Evolutionary conservation across 2,797 vertebrate genomes (phyloP).

Genomic region (Cossypha heuglini): DNA sequence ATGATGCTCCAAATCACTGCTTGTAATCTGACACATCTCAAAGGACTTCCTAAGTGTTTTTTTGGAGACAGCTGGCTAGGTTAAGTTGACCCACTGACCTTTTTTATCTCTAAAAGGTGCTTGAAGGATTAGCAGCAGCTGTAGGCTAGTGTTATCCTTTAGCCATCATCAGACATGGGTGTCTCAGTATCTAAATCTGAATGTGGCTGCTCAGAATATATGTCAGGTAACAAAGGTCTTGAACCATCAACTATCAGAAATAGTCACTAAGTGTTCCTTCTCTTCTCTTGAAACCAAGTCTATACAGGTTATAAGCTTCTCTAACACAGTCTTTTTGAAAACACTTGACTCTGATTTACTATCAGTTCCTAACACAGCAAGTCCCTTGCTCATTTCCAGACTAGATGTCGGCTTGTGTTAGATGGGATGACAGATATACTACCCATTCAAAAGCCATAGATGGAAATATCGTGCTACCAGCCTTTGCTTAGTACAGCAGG

Average conservation of each 20-base stretch:
- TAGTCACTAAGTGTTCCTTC: not conserved
- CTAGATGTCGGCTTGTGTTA: not conserved
- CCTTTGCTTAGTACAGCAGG: not conserved
- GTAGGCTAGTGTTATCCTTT: not conserved
- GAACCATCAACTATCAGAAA: not conserved
- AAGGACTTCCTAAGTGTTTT: not conserved
- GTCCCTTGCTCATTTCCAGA: not conserved
- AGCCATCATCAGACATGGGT: not conserved
- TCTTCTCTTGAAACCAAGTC: not conserved
- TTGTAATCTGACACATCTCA: slow-evolving; percentile 17
- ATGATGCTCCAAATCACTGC: not conserved
- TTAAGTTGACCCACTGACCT: not conserved
- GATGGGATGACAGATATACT: not conserved
- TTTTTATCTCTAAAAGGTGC: not conserved
- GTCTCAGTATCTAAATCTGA: not conserved
- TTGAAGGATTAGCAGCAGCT: not conserved
- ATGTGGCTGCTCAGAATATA: not conserved
- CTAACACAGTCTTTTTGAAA: not conserved
- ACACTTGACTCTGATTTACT: not conserved
- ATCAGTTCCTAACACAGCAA: not conserved
- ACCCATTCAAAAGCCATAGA: not conserved
- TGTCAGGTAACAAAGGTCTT: not conserved
- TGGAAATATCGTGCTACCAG: not conserved
- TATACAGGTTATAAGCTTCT: not conserved
- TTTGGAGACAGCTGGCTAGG: not conserved